These are phyloP conservation scores for Atlantisia rogersi DNA, from an alignment of 2,113 vertebrate species.

Conservation along the genomic window DNA sequence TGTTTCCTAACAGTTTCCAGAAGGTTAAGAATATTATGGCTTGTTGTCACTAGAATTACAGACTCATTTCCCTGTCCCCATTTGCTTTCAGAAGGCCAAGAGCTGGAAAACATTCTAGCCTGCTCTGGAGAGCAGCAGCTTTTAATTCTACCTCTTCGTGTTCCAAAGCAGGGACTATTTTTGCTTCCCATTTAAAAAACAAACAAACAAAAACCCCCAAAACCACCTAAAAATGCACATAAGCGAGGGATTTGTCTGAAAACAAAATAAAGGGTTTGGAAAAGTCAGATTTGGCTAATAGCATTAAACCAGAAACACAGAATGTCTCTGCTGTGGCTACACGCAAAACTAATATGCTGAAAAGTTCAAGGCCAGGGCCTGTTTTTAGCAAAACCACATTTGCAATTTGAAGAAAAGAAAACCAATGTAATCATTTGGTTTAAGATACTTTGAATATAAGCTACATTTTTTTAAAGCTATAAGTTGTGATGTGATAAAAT, in stretches of 20 bases:
- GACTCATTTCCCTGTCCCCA: not conserved
- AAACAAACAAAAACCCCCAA: too few relatives aligned
- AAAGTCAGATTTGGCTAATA: not conserved
- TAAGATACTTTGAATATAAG: not conserved
- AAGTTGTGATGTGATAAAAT: not conserved
- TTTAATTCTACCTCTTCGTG: not conserved
- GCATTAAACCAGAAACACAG: not conserved
- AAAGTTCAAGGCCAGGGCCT: not conserved
- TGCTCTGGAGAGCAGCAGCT: not conserved
- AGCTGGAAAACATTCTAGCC: not conserved
- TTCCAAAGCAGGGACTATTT: not conserved
- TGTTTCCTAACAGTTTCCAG: not conserved
- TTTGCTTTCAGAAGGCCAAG: not conserved
- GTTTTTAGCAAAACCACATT: not conserved
- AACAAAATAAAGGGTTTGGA: not conserved
- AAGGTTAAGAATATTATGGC: not conserved
- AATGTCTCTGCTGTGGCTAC: not conserved
- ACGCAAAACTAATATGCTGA: not conserved
- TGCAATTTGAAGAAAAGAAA: not conserved
- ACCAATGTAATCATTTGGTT: not conserved
- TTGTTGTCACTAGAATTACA: not conserved
- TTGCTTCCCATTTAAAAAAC: not conserved
- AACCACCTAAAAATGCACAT: not conserved
- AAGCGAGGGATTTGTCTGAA: not conserved
- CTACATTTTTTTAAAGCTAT: not conserved